Evolutionary conservation across 1,140 invertebrate species (phyloP).

Genomic region (Trichonephila clavipes): DNA sequence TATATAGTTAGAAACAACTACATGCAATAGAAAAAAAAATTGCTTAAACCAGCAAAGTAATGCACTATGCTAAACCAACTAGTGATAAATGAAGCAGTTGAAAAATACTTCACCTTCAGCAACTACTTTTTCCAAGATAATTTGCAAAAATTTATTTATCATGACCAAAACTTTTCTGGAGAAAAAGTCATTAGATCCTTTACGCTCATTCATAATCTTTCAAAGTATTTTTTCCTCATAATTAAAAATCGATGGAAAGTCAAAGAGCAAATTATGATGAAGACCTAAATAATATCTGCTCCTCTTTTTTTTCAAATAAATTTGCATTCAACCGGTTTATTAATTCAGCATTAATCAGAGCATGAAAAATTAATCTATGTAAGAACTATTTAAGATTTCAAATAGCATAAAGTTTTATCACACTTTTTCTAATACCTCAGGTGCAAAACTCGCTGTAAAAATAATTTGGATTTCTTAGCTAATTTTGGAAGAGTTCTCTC

Average conservation of each 20-base stretch:
- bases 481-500: not conserved
- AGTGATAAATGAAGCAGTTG: no score
- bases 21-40: no score
- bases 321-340: not conserved
- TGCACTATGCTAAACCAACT: no score
- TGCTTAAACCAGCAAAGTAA: no score
- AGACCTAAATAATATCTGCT: not conserved
- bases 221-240: not conserved
- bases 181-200: no score
- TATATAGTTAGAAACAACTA: no score
- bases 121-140: no score
- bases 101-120: no score
- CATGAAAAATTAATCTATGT: not conserved
- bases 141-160: no score
- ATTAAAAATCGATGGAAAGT: not conserved
- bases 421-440: not conserved
- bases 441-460: not conserved
- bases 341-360: not conserved
- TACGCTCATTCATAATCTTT: no score
- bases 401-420: not conserved
- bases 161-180: no score
- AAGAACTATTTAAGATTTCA: not conserved
- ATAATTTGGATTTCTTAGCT: not conserved
- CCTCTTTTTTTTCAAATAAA: not conserved
- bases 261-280: not conserved